phyloP scores from a whole-genome alignment of 2,888 invertebrate species.

The Alentia gelatinosa region DNA sequence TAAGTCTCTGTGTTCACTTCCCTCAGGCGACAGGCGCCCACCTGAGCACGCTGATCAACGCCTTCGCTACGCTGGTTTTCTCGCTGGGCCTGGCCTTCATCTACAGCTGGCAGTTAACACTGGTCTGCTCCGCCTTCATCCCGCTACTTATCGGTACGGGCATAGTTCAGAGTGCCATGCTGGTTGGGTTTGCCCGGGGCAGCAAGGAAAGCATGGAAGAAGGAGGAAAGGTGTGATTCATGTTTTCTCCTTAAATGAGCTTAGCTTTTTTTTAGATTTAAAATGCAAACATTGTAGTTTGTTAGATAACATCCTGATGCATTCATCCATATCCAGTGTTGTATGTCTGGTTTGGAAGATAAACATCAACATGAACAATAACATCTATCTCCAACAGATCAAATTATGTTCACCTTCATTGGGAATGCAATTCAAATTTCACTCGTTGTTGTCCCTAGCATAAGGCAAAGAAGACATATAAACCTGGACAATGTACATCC shows the following conservation, averaged over 20 bases:
- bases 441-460: too few species aligned
- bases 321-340: too few species aligned
- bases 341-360: not conserved
- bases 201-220: conserved; percentile 82
- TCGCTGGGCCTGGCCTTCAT: conserved; percentile 80
- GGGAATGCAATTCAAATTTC: too few species aligned
- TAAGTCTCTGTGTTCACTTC: too few species aligned
- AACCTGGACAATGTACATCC: too few species aligned
- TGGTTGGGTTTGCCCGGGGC: conserved; percentile 69
- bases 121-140: conserved; percentile 79
- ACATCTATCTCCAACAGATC: too few species aligned
- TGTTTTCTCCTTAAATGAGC: not conserved
- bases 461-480: too few species aligned
- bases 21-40: conserved; percentile 80
- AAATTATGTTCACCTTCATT: too few species aligned
- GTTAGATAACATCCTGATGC: too few species aligned
- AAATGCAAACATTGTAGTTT: too few species aligned
- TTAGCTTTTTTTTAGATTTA: too few species aligned
- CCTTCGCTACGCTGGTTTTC: conserved; percentile 74
- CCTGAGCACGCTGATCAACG: conserved; percentile 78
- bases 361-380: too few species aligned
- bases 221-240: conserved; percentile 81
- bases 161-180: conserved; percentile 68
- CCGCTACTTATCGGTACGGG: conserved; percentile 80
- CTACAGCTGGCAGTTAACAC: conserved; percentile 81